These are phyloP conservation scores for Ophion costatus DNA, from an alignment of 2,888 invertebrate genomes.

Conservation along the genomic window DNA sequence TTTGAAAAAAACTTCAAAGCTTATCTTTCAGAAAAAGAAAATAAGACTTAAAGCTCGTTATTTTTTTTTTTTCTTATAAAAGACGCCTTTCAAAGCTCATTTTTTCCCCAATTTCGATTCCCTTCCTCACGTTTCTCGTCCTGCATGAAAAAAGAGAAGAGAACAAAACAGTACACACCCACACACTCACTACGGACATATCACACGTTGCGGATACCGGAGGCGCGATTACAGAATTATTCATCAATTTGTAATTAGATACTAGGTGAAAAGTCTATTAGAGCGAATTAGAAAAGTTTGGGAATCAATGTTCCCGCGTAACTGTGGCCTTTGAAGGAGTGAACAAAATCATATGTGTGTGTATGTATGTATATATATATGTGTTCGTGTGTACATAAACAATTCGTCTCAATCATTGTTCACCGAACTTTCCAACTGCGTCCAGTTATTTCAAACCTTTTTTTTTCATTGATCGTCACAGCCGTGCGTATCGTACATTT, in stretches of 20 bases:
- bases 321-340: conserved; percentile 62
- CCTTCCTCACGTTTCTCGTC: conserved; percentile 21
- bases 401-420: conserved; percentile 50
- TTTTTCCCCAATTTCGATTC: conserved; percentile 22
- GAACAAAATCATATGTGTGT: conserved; percentile 25
- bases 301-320: conserved; percentile 57
- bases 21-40: too few species aligned
- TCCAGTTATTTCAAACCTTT: not conserved
- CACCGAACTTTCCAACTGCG: conserved; percentile 15
- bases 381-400: not conserved
- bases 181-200: conserved; percentile 35
- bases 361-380: conserved; percentile 20
- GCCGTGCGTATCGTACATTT: not conserved
- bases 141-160: conserved; percentile 4
- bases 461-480: not conserved
- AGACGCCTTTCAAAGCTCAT: conserved; percentile 14
- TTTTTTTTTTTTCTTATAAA: not conserved
- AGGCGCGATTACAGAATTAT: conserved; percentile 1
- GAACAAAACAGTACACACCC: not conserved
- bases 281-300: conserved; percentile 51
- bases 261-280: conserved; percentile 50
- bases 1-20: too few species aligned
- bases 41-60: too few species aligned
- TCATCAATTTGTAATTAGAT: conserved; percentile 26
- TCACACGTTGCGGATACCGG: conserved; percentile 33